These are phyloP conservation scores for Cheilosia variabilis DNA, from an alignment of 2,888 invertebrate species.

Conservation along the genomic window DNA sequence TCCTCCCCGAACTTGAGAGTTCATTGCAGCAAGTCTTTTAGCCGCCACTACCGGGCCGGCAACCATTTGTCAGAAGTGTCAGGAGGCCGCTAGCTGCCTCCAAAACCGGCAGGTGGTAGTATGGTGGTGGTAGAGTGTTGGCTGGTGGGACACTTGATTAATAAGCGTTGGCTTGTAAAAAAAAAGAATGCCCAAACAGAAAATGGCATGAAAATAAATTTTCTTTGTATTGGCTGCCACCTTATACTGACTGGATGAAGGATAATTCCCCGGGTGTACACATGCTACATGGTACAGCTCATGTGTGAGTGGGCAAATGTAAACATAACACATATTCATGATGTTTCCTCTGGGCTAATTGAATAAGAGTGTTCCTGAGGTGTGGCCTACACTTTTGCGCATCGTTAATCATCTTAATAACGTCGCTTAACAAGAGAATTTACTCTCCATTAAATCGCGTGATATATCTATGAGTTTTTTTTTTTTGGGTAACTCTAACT, in stretches of 20 bases:
- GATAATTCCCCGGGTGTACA: slow-evolving; percentile 51
- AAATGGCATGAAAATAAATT: slow-evolving; percentile 73
- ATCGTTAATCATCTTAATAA: slow-evolving; percentile 72
- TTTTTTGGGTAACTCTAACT: too few species aligned
- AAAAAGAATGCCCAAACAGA: slow-evolving; percentile 56
- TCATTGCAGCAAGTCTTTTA: slow-evolving; percentile 53
- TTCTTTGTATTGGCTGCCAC: slow-evolving; percentile 59
- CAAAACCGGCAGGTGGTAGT: slow-evolving; percentile 74
- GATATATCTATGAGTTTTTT: background rate
- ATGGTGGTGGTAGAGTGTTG: slow-evolving; percentile 51
- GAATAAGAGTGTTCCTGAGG: slow-evolving; percentile 72
- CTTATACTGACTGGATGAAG: slow-evolving; percentile 47
- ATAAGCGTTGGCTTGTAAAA: slow-evolving; percentile 68
- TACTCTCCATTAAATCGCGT: slow-evolving; percentile 55
- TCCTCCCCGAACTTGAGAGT: slow-evolving; percentile 60
- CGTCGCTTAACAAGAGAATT: slow-evolving; percentile 64
- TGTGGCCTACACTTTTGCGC: slow-evolving; percentile 70
- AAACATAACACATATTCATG: slow-evolving; percentile 62
- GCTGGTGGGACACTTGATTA: slow-evolving; percentile 72
- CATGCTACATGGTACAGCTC: slow-evolving; percentile 1
- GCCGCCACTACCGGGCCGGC: slow-evolving; percentile 44
- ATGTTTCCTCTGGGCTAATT: slow-evolving; percentile 70
- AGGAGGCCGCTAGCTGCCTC: slow-evolving; percentile 64
- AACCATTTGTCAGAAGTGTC: slow-evolving; percentile 71
- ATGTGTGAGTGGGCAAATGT: slow-evolving; percentile 46